Conservation (phyloP, 2,113 vertebrate genomes). For the Meriones unguiculatus region DNA sequence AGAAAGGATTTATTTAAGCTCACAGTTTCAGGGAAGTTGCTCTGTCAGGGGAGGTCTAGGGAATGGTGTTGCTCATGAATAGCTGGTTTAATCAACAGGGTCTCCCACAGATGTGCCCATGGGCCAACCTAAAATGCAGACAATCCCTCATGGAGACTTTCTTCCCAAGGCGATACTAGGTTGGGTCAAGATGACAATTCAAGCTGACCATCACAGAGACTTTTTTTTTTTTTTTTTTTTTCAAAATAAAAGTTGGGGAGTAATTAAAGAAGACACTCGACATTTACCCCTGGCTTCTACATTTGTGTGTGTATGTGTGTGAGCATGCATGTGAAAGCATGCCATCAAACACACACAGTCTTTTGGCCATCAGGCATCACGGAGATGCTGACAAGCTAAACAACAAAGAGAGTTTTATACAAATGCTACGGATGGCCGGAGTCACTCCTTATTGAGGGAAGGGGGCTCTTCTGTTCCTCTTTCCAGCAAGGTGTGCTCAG, state of each 20-base stretch:
- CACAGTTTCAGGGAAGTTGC: too few species aligned
- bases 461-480: not conserved
- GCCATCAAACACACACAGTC: not conserved
- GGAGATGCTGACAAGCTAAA: not conserved
- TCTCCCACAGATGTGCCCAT: not conserved
- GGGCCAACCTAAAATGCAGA: not conserved
- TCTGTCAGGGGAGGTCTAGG: not conserved
- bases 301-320: not conserved
- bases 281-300: not conserved
- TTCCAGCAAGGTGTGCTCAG: not conserved
- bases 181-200: not conserved
- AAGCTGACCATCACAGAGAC: not conserved
- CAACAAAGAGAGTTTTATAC: not conserved
- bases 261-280: not conserved
- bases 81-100: not conserved
- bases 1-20: too few species aligned
- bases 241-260: too few species aligned
- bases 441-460: not conserved
- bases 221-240: too few species aligned
- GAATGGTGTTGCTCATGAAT: not conserved
- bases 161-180: not conserved
- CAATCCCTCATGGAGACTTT: not conserved
- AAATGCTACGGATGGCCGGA: not conserved
- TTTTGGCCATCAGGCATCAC: not conserved
- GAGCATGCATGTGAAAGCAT: not conserved